Conservation (phyloP, 1,140 invertebrate genomes). For the Phortica variegata region DNA sequence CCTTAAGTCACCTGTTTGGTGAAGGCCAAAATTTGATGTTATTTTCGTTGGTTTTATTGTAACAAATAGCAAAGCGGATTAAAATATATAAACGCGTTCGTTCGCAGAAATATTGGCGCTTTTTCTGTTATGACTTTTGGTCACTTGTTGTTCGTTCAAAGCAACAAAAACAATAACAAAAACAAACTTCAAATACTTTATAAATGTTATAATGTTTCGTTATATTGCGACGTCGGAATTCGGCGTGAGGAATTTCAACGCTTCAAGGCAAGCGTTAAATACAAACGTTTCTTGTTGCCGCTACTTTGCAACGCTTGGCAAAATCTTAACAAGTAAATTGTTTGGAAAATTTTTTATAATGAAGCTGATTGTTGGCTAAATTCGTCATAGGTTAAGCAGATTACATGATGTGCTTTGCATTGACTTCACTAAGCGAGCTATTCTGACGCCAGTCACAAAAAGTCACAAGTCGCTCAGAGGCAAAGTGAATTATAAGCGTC, state of each 20-base stretch:
- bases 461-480: too few relatives aligned
- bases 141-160: too few relatives aligned
- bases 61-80: too few relatives aligned
- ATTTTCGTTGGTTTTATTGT: too few relatives aligned
- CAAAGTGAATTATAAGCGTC: too few relatives aligned
- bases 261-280: neutral
- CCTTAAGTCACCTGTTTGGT: neutral
- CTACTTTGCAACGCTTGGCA: conserved; percentile 2
- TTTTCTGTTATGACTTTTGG: too few relatives aligned
- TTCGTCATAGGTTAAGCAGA: conserved; percentile 40
- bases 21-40: neutral
- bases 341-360: conserved; percentile 47
- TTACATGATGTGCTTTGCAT: conserved; percentile 8
- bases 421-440: too few relatives aligned
- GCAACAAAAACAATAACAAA: too few relatives aligned
- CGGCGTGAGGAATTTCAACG: neutral
- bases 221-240: too few relatives aligned
- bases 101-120: too few relatives aligned
- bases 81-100: conserved; percentile 19
- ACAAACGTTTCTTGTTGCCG: conserved; percentile 14
- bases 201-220: too few relatives aligned
- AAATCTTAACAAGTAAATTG: conserved; percentile 39
- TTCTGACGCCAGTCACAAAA: too few relatives aligned
- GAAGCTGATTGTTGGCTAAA: conserved; percentile 47
- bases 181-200: conserved; percentile 26